A percentile compares a stretch with the other conserved stretches of the same genome.
Conservation (phyloP, 2,888 invertebrate genomes). For the Chloromyia formosa region DNA sequence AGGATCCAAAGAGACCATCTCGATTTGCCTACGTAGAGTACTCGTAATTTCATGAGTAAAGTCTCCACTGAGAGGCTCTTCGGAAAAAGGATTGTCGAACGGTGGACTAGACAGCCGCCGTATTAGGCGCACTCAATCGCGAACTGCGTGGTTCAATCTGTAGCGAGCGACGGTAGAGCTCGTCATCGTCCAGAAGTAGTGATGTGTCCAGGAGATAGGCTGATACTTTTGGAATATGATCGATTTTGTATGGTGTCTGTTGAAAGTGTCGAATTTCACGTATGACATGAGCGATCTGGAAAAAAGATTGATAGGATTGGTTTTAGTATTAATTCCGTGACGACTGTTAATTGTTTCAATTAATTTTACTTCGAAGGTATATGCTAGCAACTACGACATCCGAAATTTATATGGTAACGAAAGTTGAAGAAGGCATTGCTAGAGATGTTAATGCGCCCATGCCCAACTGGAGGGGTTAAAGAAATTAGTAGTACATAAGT, state of each 20-base stretch:
- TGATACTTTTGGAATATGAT: conserved; percentile 81
- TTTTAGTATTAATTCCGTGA: not conserved
- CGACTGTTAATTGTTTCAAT: not conserved
- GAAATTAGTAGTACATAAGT: too few species aligned
- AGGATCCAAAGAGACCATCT: too few species aligned
- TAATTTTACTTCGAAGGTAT: not conserved
- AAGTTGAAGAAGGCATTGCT: too few species aligned
- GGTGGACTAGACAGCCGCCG: conserved; percentile 50
- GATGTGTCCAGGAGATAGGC: conserved; percentile 80
- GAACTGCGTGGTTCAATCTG: conserved; percentile 80
- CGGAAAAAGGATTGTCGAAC: conserved; percentile 33
- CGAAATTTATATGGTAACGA: too few species aligned
- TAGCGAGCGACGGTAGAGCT: conserved; percentile 81
- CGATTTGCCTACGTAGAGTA: too few species aligned
- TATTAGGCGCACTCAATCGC: conserved; percentile 53
- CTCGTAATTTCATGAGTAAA: not conserved
- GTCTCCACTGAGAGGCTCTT: not conserved
- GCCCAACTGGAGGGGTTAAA: too few species aligned
- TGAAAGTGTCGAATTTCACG: conserved; percentile 91
- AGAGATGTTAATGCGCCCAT: too few species aligned
- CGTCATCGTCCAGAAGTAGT: conserved; percentile 80
- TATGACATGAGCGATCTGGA: conserved; percentile 90
- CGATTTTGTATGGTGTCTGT: conserved; percentile 91
- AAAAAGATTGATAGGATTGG: conserved; percentile 28
- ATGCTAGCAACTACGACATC: too few species aligned